Base-by-base conservation (phyloP, 2,888 invertebrate species). In the Galerucella calmariensis region DNA sequence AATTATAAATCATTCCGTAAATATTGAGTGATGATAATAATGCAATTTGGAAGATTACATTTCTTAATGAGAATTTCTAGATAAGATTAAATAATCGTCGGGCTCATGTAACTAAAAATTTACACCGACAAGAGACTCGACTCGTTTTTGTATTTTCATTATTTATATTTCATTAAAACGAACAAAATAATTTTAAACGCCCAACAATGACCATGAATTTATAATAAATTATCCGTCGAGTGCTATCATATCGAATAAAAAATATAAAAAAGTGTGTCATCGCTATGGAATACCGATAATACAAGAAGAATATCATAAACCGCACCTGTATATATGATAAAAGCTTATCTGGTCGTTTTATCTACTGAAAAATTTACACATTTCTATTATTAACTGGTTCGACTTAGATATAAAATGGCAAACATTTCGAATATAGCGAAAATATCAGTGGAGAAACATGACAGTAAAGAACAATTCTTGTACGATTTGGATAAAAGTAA, bases 381-480 rank as follows among this genome's bases (percentile, higher is more conserved):
- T 20, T 10, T 56, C 14, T 44, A 63, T 63, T 53, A 56, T 65
- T 65, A 71, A 41, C 44, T 65, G 27, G 27, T 46, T 14, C 2
- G 35, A 35, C 35, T 35, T 35, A 1, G 16, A 61, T 46, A 16
- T 27, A 66, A 51, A 59, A 75, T 74, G 70, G 51, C 68, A 3
- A 78, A 51, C n/a, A 75, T 77, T 75, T 69, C 78, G 44, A 77
- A 76, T 65, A 81, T 83, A 16, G 84, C 84, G 14, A 85, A 85
- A 81, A 81, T 85, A 69, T 84, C 85, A 2, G 80, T 85, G 4
- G 82, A 83, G 78, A 82, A 82, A 68, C 71, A 79, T 10, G 81
- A 82, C 2, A 78, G 75, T 67, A 81, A 79, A 59, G 80, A 81
- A 10, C 82, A 83, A 74, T 79, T 80, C 51, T 73, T 85, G 46